phyloP scores from a whole-genome alignment of 2,888 invertebrate species.

The Pristionchus mayeri region DNA sequence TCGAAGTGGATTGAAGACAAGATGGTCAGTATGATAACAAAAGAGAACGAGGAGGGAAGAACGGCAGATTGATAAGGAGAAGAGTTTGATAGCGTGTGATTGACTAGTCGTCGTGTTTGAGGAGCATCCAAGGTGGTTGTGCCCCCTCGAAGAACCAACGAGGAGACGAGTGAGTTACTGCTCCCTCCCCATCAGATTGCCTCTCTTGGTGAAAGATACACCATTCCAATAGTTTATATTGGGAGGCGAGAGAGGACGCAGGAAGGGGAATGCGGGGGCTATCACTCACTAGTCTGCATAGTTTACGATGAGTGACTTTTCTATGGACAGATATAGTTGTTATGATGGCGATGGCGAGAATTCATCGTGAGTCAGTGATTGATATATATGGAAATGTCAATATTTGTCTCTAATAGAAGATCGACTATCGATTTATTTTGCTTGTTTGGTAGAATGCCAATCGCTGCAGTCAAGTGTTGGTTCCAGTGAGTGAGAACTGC shows the following conservation, averaged over 20 bases:
- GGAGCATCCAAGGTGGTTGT: not conserved
- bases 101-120: not conserved
- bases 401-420: not conserved
- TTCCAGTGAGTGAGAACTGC: not conserved
- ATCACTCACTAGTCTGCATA: not conserved
- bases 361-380: not conserved
- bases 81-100: conserved; percentile 20
- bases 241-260: not conserved
- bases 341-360: not conserved
- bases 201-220: too few species aligned
- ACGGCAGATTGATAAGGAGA: conserved; percentile 16
- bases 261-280: too few species aligned
- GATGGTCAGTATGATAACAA: not conserved
- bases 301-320: not conserved
- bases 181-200: too few species aligned
- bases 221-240: not conserved
- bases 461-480: not conserved
- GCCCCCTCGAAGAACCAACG: too few species aligned
- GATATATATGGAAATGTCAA: not conserved
- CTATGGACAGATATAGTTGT: not conserved
- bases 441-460: not conserved
- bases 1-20: not conserved
- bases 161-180: too few species aligned
- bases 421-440: not conserved
- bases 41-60: conserved; percentile 22